Evolutionary conservation across 2,113 vertebrate species (phyloP), one percentile per base, ranked within the genome.

Genomic region (Phrynosoma blainvillii): DNA sequence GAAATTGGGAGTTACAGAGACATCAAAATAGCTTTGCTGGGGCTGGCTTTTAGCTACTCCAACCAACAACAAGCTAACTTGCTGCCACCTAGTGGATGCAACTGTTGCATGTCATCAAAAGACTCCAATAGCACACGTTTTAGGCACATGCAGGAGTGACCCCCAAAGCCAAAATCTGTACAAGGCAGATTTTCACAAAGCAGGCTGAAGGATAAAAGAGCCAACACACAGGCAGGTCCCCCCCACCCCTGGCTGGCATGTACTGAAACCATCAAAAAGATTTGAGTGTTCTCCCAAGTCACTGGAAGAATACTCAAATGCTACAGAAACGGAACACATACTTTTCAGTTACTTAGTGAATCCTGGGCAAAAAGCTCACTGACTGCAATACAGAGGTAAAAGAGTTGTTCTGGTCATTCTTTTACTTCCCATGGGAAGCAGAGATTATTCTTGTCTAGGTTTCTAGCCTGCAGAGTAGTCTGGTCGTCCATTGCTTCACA

Each of bases 381-480:
- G 94, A 82, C 79, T 87, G 36, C n/a, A 30, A 74, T 86, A 42
- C 54, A n/a, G 85, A 92, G 84, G 79, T 92, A 32, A 89, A 93
- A 84, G 30, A 75, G 47, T 91, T 90, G 88, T 90, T 93, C 56
- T 94, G 93, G 93, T 90, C 89, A 84, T 85, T 84, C 18, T 54
- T 89, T 40, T 25, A 10, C 27, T 20, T 40, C 59, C 25, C 80
- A 13, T 2, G 13, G 23, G 36, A 47, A 27, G 20, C 16, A 54
- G n/a, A 27, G 27, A 78, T 2, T 18, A 9, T 27, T 23, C 62
- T 78, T 16, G n/a, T 23, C 42, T 59, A n/a, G 42, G 9, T 92
- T 93, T 95, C 91, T 93, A 86, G 89, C 92, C 90, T 93, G 91
- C 89, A 91, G 94, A 95, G 90, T 85, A 90, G n/a, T 89, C 32